phyloP scores from a whole-genome alignment of 2,113 vertebrate genomes.

The Ailuropoda melanoleuca region DNA sequence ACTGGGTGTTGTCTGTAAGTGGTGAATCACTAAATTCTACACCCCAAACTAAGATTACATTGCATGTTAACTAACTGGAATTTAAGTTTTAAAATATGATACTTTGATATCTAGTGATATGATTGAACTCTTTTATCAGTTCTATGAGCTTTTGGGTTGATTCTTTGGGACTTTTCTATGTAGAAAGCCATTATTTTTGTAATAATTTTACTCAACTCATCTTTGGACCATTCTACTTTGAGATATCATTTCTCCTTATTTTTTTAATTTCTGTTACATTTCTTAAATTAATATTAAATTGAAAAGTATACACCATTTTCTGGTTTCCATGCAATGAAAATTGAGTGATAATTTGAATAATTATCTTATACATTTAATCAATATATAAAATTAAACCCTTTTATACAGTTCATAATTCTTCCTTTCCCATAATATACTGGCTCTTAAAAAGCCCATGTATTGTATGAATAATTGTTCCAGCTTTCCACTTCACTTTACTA shows the following conservation, averaged over 20 bases:
- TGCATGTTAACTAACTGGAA: neutral
- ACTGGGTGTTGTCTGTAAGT: neutral
- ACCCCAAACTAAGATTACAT: neutral
- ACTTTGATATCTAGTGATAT: neutral
- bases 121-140: neutral
- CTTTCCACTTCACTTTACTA: neutral
- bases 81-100: neutral
- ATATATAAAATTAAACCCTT: conserved; percentile 23
- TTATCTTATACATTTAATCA: conserved; percentile 20
- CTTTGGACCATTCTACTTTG: neutral
- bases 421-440: neutral
- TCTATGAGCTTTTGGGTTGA: neutral
- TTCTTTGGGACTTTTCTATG: neutral
- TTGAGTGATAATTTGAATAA: conserved; percentile 23
- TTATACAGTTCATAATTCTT: conserved; percentile 15
- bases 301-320: neutral
- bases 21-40: neutral
- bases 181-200: neutral
- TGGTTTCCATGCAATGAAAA: neutral
- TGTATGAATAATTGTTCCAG: neutral
- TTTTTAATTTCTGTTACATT: neutral
- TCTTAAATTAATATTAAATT: neutral
- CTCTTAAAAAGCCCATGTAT: neutral
- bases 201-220: neutral
- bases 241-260: neutral